Base-by-base conservation (phyloP, 2,888 invertebrate species). In the Azorinus chamasolen region DNA sequence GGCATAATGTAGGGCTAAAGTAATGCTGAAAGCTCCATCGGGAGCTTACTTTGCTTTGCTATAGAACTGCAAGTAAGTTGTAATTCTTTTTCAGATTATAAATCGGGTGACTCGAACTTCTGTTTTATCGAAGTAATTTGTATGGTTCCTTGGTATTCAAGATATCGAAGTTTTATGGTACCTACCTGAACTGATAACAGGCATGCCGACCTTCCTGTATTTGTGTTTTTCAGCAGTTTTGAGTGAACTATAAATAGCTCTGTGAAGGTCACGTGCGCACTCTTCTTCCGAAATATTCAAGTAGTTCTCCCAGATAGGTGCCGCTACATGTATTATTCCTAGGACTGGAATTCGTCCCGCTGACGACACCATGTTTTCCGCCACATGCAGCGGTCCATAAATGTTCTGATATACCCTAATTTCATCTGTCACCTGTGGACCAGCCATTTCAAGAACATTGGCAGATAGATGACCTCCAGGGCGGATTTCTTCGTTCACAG, bases 151-250 rank as follows among this genome's bases (percentile, higher is more conserved):
- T n/a, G n/a, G n/a, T n/a, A n/a, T n/a, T n/a, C n/a, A n/a, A n/a
- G n/a, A n/a, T n/a, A n/a, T n/a, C n/a, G n/a, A n/a, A n/a, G n/a
- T n/a, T n/a, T n/a, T n/a, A n/a, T n/a, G 10, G 32, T 32, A 32
- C 55, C 48, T 65, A 76, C 80, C 80, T 54, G 69, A 51, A 41
- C 80, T 64, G 8, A 80, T 70, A 20, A 70, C 61, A 10, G 80
- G 73, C n/a, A 80, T 48, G 16, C 73, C 80, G 8, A 80, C 57
- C 45, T 72, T 80, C 25, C 80, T 61, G 27, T 80, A 80, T 54
- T 80, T 77, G 25, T 80, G 80, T 43, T 62, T 66, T 24, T 80
- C 80, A 3, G 80, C 80, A 6, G 80, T 80, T 32, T 80, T 80
- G 20, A 80, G 62, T 2, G 73, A 51, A 24, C 73, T 50, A 25